Conservation (phyloP, 2,113 vertebrate species). For the Plecturocebus donacophilus region DNA sequence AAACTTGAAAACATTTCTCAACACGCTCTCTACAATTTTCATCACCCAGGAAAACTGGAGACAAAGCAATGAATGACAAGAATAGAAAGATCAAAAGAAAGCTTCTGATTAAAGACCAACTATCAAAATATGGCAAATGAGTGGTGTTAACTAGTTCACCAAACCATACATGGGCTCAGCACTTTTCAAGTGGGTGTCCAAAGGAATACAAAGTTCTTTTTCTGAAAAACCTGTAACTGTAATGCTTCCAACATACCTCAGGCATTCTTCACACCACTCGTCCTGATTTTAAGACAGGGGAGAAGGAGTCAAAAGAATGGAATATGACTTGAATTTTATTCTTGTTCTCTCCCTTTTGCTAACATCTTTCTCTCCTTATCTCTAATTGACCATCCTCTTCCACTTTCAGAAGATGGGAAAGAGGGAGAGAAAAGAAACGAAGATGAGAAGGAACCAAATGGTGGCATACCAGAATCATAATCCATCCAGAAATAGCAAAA, state of each 20-base stretch:
- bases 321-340: neutral
- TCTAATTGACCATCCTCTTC: neutral
- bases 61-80: neutral
- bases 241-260: neutral
- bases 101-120: neutral
- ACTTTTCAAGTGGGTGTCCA: neutral
- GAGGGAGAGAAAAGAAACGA: neutral
- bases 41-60: neutral
- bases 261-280: neutral
- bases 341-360: neutral
- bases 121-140: neutral
- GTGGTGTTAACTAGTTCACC: neutral
- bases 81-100: neutral
- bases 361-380: neutral
- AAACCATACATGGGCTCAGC: neutral
- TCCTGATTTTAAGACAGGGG: neutral
- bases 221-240: neutral
- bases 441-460: neutral
- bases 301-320: neutral
- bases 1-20: neutral
- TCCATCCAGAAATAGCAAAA: neutral
- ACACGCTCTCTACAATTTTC: neutral
- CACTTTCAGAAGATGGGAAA: neutral
- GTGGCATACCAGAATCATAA: neutral
- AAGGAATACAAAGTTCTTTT: neutral